These are phyloP conservation scores for Chiloscyllium plagiosum DNA, from an alignment of 2,113 vertebrate genomes.

Conservation along the genomic window DNA sequence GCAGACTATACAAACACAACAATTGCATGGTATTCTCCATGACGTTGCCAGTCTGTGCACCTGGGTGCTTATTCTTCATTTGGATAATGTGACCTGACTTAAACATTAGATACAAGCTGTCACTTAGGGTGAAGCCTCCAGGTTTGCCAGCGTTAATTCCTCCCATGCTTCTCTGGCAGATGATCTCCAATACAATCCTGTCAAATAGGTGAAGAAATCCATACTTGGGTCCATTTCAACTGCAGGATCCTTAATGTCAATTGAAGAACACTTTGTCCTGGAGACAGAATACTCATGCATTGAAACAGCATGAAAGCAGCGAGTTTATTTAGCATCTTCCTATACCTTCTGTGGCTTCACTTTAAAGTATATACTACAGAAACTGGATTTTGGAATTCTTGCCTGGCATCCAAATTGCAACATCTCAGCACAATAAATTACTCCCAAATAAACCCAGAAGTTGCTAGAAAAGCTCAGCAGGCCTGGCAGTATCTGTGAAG, in stretches of 20 bases:
- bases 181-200: background rate
- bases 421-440: background rate
- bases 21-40: background rate
- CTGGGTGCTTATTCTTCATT: background rate
- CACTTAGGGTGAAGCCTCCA: background rate
- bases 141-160: background rate
- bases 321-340: background rate
- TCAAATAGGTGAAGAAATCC: background rate
- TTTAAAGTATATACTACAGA: background rate
- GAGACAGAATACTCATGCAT: background rate
- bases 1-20: background rate
- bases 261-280: background rate
- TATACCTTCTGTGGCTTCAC: background rate
- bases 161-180: background rate
- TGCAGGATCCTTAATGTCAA: background rate
- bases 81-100: background rate
- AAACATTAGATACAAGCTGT: background rate
- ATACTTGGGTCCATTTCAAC: constrained; percentile 7
- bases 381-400: background rate
- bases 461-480: no score
- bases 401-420: background rate
- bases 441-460: background rate
- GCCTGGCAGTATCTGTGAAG: no score
- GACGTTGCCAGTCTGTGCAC: background rate
- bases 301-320: background rate